These are phyloP conservation scores for Vanacampus margaritifer DNA, from an alignment of 2,113 vertebrate species.

Conservation along the genomic window DNA sequence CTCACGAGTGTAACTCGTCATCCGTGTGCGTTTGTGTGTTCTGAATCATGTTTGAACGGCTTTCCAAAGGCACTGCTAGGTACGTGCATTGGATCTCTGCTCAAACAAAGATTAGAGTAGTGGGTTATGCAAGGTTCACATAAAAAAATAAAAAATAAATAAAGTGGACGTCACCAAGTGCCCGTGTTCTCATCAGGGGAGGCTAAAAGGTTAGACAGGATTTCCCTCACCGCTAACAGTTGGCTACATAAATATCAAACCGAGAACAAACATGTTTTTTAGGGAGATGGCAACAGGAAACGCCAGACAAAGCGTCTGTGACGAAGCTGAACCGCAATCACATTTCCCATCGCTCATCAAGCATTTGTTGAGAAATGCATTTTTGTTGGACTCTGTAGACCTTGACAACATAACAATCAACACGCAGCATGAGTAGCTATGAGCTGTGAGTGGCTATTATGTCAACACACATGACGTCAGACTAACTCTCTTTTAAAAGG, in stretches of 20 bases:
- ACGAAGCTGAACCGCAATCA: conserved; percentile 52
- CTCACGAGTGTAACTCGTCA: conserved; percentile 26
- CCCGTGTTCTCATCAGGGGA: conserved; percentile 43
- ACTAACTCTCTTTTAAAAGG: no score
- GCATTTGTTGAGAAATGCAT: conserved; percentile 38
- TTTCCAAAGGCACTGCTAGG: conserved; percentile 7
- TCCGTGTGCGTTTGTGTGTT: conserved; percentile 13
- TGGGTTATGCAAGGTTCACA: conserved; percentile 30
- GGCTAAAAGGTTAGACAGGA: conserved; percentile 57
- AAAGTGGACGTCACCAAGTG: conserved; percentile 41
- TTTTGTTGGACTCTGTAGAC: conserved; percentile 37
- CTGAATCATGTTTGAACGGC: conserved; percentile 10
- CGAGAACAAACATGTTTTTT: conserved; percentile 63
- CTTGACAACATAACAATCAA: not conserved
- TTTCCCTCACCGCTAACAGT: conserved; percentile 56
- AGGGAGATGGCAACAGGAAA: conserved; percentile 53
- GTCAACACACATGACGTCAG: not conserved
- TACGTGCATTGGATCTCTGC: conserved; percentile 21
- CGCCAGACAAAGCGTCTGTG: conserved; percentile 52
- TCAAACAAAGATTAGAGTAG: conserved; percentile 45
- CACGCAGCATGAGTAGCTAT: not conserved
- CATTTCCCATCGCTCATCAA: conserved; percentile 44
- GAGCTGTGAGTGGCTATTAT: not conserved
- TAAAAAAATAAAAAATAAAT: conserved; percentile 42
- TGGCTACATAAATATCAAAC: conserved; percentile 48